phyloP scores from a whole-genome alignment of 1,140 invertebrate species.

The Meloidogyne exigua region DNA sequence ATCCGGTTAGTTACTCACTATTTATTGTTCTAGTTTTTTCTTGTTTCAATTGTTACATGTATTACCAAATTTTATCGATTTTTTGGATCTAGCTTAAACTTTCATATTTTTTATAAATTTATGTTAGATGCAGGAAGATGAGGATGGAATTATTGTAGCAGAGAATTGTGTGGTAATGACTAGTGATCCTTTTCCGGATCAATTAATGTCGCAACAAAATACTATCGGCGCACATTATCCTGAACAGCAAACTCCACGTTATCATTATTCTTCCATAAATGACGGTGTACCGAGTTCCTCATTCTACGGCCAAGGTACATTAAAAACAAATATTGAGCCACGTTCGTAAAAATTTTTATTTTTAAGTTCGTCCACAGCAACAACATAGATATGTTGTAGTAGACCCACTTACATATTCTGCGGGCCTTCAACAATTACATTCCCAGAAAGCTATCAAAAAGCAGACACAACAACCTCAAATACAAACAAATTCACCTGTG shows the following conservation, averaged over 20 bases:
- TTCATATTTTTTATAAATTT: not conserved
- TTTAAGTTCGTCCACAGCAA: not conserved
- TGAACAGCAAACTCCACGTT: not conserved
- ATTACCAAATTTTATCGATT: too few relatives aligned
- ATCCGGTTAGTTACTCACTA: not conserved
- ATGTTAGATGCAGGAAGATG: not conserved
- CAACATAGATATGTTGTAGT: not conserved
- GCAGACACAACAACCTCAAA: not conserved
- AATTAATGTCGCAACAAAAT: not conserved
- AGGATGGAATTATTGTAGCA: conserved; percentile 7
- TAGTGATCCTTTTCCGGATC: conserved; percentile 8
- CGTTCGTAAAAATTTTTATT: too few relatives aligned
- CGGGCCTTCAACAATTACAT: not conserved
- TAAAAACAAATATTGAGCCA: too few relatives aligned
- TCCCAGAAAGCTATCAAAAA: not conserved
- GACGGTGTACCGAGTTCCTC: not conserved
- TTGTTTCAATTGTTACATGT: too few relatives aligned
- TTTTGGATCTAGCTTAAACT: too few relatives aligned
- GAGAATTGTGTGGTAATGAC: conserved; percentile 15
- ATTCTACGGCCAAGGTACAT: conserved; percentile 11
- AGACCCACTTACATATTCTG: not conserved
- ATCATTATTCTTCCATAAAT: not conserved
- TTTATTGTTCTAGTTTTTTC: too few relatives aligned
- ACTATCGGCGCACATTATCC: not conserved
- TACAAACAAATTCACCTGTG: not conserved